A percentile compares a stretch with the other conserved stretches of the same genome.
Evolutionary conservation across 1,140 invertebrate species (phyloP).

Genomic region (Eueides isabella): DNA sequence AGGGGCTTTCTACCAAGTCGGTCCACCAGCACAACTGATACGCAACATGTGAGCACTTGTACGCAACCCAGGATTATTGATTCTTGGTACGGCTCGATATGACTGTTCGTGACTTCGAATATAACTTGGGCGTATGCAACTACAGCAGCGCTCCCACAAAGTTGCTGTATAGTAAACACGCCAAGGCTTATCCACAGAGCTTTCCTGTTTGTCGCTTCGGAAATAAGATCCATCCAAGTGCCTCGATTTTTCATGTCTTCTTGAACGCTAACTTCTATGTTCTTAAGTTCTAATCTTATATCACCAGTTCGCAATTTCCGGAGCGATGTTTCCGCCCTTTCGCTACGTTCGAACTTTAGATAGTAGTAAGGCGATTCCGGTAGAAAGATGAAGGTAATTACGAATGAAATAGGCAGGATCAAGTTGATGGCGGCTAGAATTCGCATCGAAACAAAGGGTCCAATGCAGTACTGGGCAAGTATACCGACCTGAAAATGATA

Average conservation of each 20-base stretch:
- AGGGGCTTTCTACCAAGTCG: constrained; percentile 87
- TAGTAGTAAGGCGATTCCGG: constrained; percentile 85
- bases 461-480: constrained; percentile 86
- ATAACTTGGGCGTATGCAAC: constrained; percentile 89
- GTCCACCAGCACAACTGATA: constrained; percentile 87
- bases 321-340: constrained; percentile 79
- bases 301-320: constrained; percentile 82
- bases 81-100: constrained; percentile 78
- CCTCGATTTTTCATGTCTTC: constrained; percentile 82
- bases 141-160: constrained; percentile 88
- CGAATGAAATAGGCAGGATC: constrained; percentile 82
- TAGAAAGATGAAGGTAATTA: constrained; percentile 82
- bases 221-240: constrained; percentile 83
- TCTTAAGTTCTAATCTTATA: constrained; percentile 84
- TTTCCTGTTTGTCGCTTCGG: constrained; percentile 84
- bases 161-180: constrained; percentile 88
- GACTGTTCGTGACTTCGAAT: constrained; percentile 82
- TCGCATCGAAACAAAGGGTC: constrained; percentile 83
- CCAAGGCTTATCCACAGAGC: constrained; percentile 84
- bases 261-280: constrained; percentile 84
- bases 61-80: constrained; percentile 87
- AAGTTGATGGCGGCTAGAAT: constrained; percentile 83
- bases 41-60: constrained; percentile 85
- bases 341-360: constrained; percentile 78
- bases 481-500: constrained; percentile 84